phyloP scores from a whole-genome alignment of 2,888 invertebrate species.

The Pandemis cinnamomeana region DNA sequence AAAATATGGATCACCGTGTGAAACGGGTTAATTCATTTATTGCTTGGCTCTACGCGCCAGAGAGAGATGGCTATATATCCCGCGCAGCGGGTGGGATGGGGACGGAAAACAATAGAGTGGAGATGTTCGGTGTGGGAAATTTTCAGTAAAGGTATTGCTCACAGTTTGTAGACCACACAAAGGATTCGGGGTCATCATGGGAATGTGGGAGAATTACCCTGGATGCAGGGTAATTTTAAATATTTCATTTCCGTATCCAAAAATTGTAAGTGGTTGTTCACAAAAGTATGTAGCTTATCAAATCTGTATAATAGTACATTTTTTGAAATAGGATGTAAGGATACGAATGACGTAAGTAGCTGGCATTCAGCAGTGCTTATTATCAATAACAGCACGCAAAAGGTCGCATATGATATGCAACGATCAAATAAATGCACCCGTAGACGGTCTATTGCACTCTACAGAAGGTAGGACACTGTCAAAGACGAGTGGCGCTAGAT shows the following conservation, averaged over 20 bases:
- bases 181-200: constrained; percentile 66
- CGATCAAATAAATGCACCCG: too few relatives aligned
- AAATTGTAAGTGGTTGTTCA: too few relatives aligned
- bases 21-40: constrained; percentile 42
- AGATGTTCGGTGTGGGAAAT: constrained; percentile 38
- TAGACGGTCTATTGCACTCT: too few relatives aligned
- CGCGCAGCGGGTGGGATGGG: constrained; percentile 48
- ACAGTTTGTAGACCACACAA: constrained; percentile 71
- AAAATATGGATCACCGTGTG: constrained; percentile 31
- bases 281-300: background rate
- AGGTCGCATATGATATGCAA: too few relatives aligned
- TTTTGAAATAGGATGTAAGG: background rate
- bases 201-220: constrained; percentile 54
- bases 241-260: background rate
- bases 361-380: too few relatives aligned
- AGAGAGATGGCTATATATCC: constrained; percentile 49
- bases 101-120: constrained; percentile 60
- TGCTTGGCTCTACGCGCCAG: constrained; percentile 51
- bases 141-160: constrained; percentile 62
- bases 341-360: too few relatives aligned
- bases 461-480: too few relatives aligned
- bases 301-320: background rate
- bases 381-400: too few relatives aligned
- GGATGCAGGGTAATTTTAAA: constrained; percentile 47
- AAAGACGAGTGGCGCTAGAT: too few relatives aligned